Conservation (phyloP, 1,140 invertebrate species). For the Zelostemma sp. region DNA sequence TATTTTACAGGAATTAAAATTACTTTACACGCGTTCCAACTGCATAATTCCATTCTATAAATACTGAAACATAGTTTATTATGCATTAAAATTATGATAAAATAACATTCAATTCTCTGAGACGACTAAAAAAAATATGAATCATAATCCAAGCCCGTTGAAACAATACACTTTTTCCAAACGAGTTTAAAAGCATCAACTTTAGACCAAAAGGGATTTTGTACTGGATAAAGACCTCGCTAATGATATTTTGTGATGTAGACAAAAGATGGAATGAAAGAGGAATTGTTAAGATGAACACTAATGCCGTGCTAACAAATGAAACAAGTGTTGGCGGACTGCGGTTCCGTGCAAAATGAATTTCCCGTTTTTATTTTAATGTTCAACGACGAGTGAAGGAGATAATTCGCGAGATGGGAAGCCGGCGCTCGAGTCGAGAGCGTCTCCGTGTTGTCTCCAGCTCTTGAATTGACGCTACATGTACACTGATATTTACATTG, state of each 20-base stretch:
- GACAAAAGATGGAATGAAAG: constrained; percentile 14
- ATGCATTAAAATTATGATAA: no score
- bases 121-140: no score
- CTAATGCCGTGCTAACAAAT: constrained; percentile 34
- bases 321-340: constrained; percentile 26
- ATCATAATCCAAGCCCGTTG: no score
- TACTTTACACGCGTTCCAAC: no score
- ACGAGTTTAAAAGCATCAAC: not conserved
- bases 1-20: no score
- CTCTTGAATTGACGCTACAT: not conserved
- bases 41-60: no score
- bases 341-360: constrained; percentile 8
- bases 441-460: constrained; percentile 37
- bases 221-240: not conserved
- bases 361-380: constrained; percentile 41
- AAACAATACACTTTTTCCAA: no score
- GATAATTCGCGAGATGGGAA: constrained; percentile 39
- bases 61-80: no score
- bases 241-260: constrained; percentile 41
- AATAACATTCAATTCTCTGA: no score
- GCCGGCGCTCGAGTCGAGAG: not conserved
- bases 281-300: constrained; percentile 22
- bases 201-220: not conserved
- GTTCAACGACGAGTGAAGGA: constrained; percentile 52
- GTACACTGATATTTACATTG: not conserved